Base-by-base conservation (phyloP, 2,888 invertebrate species). In the Drosophila pseudotalamancana region DNA sequence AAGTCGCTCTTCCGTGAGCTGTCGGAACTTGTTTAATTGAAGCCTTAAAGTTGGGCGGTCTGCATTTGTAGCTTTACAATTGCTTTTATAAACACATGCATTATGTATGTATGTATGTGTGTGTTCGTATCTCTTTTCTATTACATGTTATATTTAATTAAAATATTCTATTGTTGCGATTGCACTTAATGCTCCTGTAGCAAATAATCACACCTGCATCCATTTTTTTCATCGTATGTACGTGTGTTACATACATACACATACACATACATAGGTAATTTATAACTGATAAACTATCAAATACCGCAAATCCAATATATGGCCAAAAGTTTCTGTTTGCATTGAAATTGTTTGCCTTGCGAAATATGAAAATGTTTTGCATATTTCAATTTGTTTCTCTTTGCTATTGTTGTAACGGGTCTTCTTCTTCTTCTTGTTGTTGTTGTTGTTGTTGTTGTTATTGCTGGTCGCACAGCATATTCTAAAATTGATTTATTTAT, bases 401-500 rank as follows among this genome's bases (percentile, higher is more conserved):
- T 56, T 60, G 50, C 35, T 11, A 27, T 49, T 49, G 37, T 43
- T 53, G 34, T 18, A 34, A 43, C 8, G 16, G 43, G 23, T 27
- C 12, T 46, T 43, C n/a, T 31, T 35, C 19, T n/a, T 46, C 32
- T 16, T 31, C 23, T 19, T 56, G 12, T 39, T 51, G 27, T 37
- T 48, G 39, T 27, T 34, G 34, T 31, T 49, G 32, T 45, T 69
- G 12, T 46, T 50, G 23, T 27, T 64, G 37, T 49, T 57, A 51
- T 25, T 72, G 34, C 31, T 57, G 35, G 59, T 55, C 42, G 68
- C 62, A n/a, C 49, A 46, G 53, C 60, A 71, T 77, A 66, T 76
- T 82, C 79, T 67, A 78, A 82, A 73, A 73, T 76, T 79, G 79
- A 76, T 85, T 81, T 72, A 82, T 79, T 82, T 82, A 80, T 78